Conservation (phyloP, 2,113 vertebrate genomes). For the Pygathrix nemaeus region DNA sequence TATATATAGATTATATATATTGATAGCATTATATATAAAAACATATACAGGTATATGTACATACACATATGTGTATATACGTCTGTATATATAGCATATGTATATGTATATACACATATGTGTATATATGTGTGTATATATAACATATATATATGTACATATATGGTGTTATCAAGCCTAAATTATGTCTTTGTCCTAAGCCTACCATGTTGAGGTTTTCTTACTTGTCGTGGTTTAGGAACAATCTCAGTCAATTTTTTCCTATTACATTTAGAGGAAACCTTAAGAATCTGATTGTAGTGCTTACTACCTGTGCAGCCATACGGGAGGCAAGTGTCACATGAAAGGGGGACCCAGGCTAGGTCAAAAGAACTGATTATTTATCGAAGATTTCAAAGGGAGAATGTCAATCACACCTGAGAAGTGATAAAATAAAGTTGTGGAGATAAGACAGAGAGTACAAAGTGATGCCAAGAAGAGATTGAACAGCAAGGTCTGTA, state of each 20-base stretch:
- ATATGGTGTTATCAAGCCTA: not conserved
- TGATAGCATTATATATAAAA: too few species aligned
- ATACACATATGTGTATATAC: too few species aligned
- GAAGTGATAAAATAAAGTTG: not conserved
- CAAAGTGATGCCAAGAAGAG: not conserved
- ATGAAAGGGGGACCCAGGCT: not conserved
- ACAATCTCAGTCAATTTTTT: not conserved
- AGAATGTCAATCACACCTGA: not conserved
- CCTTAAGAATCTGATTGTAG: not conserved
- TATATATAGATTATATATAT: too few species aligned
- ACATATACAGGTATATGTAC: too few species aligned
- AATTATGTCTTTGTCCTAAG: not conserved
- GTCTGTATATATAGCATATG: too few species aligned
- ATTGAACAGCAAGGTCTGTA: not conserved
- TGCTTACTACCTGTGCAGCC: not conserved
- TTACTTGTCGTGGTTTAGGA: not conserved
- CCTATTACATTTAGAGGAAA: not conserved
- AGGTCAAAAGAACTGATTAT: not conserved
- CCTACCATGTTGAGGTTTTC: not conserved
- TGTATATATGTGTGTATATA: too few species aligned
- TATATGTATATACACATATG: too few species aligned
- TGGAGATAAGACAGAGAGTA: not conserved
- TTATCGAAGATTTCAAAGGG: not conserved
- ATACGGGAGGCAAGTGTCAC: not conserved
- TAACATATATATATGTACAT: too few species aligned